Conservation (phyloP, 2,797 vertebrate species). For the Masticophis lateralis region DNA sequence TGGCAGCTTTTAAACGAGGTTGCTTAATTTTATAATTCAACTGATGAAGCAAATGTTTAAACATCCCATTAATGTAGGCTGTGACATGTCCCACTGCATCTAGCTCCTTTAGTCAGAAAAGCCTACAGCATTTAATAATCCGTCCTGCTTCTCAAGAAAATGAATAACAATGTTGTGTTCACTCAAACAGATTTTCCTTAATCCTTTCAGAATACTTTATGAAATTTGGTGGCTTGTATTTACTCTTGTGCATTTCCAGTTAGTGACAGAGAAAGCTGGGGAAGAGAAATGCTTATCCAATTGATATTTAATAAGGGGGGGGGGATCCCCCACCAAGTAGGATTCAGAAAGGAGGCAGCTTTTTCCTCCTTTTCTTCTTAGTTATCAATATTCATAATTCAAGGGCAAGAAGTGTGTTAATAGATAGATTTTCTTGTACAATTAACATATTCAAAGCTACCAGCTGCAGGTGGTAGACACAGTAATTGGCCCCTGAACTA, state of each 20-base stretch:
- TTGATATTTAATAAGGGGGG: not conserved
- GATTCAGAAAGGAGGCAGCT: not conserved
- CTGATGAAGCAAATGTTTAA: slow-evolving; percentile 52
- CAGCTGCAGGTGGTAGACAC: not conserved
- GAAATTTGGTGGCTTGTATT: slow-evolving; percentile 43
- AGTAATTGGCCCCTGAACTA: too few species aligned
- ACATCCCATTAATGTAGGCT: slow-evolving; percentile 54
- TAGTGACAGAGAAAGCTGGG: slow-evolving; percentile 33
- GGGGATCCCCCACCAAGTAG: not conserved
- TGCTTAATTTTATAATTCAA: slow-evolving; percentile 50
- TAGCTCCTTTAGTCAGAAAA: slow-evolving; percentile 48
- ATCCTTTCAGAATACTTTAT: slow-evolving; percentile 60
- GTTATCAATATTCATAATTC: not conserved
- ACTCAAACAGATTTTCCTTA: slow-evolving; percentile 56
- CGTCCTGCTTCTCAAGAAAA: slow-evolving; percentile 55
- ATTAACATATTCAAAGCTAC: not conserved
- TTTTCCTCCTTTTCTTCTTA: not conserved
- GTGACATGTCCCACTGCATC: slow-evolving; percentile 48
- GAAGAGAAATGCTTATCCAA: slow-evolving; percentile 33
- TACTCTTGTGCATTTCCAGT: slow-evolving; percentile 45
- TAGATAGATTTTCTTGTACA: not conserved
- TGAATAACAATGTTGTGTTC: slow-evolving; percentile 41
- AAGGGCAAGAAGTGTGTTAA: not conserved
- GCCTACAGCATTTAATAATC: slow-evolving; percentile 53
- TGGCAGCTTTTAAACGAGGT: slow-evolving; percentile 33